These are phyloP conservation scores for Dendroctonus valens DNA, from an alignment of 1,140 invertebrate species.

Conservation along the genomic window DNA sequence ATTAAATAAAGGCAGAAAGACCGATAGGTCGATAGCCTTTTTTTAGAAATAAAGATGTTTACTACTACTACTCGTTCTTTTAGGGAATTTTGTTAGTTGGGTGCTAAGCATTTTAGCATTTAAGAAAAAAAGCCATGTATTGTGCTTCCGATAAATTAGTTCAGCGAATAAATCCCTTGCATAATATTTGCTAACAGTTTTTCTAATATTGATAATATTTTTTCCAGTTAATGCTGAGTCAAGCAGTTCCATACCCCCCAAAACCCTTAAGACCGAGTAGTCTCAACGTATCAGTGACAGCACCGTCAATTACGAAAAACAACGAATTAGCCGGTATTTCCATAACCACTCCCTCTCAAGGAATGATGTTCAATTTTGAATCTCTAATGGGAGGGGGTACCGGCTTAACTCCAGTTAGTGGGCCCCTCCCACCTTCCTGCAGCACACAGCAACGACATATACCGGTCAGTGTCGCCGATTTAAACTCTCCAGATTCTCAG, in stretches of 20 bases:
- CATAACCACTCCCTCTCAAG: conserved; percentile 84
- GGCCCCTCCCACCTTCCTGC: conserved; percentile 65
- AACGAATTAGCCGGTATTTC: conserved; percentile 65
- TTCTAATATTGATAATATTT: conserved; percentile 5
- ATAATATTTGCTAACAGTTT: too few relatives aligned
- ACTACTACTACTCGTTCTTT: too few relatives aligned
- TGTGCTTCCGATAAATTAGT: too few relatives aligned
- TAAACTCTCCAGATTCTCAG: conserved; percentile 66
- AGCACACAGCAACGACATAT: conserved; percentile 66
- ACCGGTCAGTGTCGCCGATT: conserved; percentile 57
- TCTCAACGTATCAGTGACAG: conserved; percentile 54
- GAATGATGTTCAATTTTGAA: conserved; percentile 87
- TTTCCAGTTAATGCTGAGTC: conserved; percentile 44
- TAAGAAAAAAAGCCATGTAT: neutral
- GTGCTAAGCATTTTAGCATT: too few relatives aligned
- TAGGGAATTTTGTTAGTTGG: too few relatives aligned
- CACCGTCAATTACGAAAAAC: conserved; percentile 36
- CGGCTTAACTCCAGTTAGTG: conserved; percentile 80
- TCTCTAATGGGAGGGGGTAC: conserved; percentile 91
- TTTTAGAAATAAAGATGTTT: too few relatives aligned
- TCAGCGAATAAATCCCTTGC: too few relatives aligned
- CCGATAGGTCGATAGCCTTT: too few relatives aligned
- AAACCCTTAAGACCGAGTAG: conserved; percentile 68
- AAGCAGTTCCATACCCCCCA: conserved; percentile 49
- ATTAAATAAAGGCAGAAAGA: too few relatives aligned